phyloP scores from a whole-genome alignment of 2,113 vertebrate species.

The Callorhinus ursinus region DNA sequence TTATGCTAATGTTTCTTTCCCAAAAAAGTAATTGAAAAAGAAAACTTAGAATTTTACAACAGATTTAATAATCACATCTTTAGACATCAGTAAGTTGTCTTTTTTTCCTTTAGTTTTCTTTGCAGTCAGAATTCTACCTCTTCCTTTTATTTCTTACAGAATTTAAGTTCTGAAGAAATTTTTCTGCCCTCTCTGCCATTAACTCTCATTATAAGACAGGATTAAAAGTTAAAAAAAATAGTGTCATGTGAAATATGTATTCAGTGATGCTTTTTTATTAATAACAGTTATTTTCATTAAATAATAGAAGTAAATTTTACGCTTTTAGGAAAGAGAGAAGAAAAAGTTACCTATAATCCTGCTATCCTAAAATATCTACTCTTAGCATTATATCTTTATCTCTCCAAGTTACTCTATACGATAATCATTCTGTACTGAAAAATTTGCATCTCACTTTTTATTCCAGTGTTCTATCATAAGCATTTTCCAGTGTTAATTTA shows the following conservation, averaged over 20 bases:
- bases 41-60: background rate
- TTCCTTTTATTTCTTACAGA: background rate
- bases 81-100: background rate
- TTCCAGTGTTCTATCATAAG: background rate
- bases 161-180: background rate
- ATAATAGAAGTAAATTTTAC: background rate
- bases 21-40: slow-evolving; percentile 20
- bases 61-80: background rate
- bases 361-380: background rate
- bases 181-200: background rate
- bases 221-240: background rate
- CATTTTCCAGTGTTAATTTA: background rate
- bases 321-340: background rate
- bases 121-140: background rate
- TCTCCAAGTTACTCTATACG: background rate
- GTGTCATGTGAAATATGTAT: background rate
- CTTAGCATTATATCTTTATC: background rate
- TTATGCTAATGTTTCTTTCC: background rate
- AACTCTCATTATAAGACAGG: background rate
- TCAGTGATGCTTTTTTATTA: background rate
- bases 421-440: background rate
- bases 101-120: background rate
- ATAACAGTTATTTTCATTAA: background rate
- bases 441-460: background rate
- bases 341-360: background rate